Base-by-base conservation (phyloP, 2,113 vertebrate species). In the Lagopus muta region DNA sequence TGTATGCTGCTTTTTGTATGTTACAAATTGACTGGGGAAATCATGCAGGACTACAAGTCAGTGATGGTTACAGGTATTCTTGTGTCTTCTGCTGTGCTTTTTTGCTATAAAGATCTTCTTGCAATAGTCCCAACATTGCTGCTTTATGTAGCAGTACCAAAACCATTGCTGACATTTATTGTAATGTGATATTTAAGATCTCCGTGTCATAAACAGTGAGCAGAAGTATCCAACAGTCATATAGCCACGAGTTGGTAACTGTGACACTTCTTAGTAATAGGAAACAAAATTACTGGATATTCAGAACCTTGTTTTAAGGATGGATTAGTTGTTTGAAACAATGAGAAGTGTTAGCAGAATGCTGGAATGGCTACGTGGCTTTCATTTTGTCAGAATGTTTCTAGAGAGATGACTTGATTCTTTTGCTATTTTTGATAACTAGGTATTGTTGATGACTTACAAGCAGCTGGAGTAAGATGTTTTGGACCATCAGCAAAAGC, bases 361-460 rank as follows among this genome's bases (percentile, higher is more conserved):
- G 28, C 36, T 1, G 2, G 25, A 47, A 57, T 21, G 21, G 2
- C 2, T 24, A 1, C 6, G 8, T 21, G 14, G 6, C 32, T 69
- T 48, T 30, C 22, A 11, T 70, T 47, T 32, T 12, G 43, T 17
- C 64, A 7, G 21, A 74, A 5, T 11, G 32, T 67, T 82, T 83
- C 73, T 30, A n/a, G 57, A 6, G 47, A 62, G 6, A 32, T 11
- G 3, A 45, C 48, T 30, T 2, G 18, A 12, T 40, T 82, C 32
- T 43, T 40, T 54, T 82, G 81, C 54, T 72, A 4, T 30, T 77
- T 88, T 13, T 94, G 42, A 18, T 66, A 30, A 17, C 86, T 74
- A 99, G 99, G 98, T n/a, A 97, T 99, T 0, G 97, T 97, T 1
- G 98, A 99, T 71, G 98, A 98, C 94, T 96, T 99, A 94, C 96